Evolutionary conservation across 2,797 vertebrate species (phyloP).

Genomic region (Lophius americanus): DNA sequence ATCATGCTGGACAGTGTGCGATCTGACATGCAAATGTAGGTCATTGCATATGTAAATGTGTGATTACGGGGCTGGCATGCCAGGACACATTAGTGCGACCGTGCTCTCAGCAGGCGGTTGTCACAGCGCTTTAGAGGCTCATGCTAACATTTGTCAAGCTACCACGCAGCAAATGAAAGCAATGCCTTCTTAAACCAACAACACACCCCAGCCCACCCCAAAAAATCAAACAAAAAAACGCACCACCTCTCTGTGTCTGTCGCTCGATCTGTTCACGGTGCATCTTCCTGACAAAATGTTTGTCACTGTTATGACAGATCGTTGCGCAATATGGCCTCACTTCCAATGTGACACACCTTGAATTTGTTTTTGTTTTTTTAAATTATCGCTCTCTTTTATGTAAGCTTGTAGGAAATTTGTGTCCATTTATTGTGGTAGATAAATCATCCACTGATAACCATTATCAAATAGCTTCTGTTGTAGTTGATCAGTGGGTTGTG

Average conservation of each 20-base stretch:
- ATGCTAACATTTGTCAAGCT: conserved; percentile 95
- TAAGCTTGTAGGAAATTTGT: neutral
- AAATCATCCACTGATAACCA: neutral
- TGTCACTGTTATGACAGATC: conserved; percentile 24
- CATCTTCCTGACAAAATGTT: conserved; percentile 18
- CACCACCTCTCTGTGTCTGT: conserved; percentile 35
- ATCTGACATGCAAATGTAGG: conserved; percentile 99
- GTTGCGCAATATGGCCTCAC: conserved; percentile 22
- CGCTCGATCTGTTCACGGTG: conserved; percentile 29
- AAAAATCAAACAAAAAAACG: too few relatives aligned
- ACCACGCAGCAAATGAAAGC: conserved; percentile 85
- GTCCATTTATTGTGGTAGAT: conserved; percentile 3
- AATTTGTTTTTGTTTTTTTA: neutral
- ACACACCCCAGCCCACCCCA: too few relatives aligned
- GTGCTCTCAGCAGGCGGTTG: conserved; percentile 98
- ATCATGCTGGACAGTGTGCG: conserved; percentile 96
- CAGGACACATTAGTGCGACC: conserved; percentile 98
- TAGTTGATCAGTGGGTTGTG: conserved; percentile 27
- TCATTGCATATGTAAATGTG: conserved; percentile 99
- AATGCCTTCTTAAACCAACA: conserved; percentile 77
- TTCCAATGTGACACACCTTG: neutral
- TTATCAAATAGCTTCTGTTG: conserved; percentile 9
- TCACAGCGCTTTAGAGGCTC: conserved; percentile 93
- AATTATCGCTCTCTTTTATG: neutral
- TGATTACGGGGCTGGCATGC: conserved; percentile 97